These are phyloP conservation scores for Anguilla anguilla DNA, from an alignment of 2,797 vertebrate genomes.

Conservation along the genomic window DNA sequence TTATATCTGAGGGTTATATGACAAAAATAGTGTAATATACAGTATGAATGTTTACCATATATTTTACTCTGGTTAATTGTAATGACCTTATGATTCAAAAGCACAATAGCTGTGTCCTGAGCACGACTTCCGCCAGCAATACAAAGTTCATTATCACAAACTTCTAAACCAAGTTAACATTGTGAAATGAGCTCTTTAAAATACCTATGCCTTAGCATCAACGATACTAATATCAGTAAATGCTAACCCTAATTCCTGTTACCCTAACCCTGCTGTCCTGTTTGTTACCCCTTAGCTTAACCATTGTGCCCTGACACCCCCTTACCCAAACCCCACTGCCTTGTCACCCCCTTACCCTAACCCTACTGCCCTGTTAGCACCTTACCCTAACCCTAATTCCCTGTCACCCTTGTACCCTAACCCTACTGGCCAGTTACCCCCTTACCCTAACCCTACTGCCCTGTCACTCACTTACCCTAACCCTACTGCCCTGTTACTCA, in stretches of 20 bases:
- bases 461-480: background rate
- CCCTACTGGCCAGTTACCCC: background rate
- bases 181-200: background rate
- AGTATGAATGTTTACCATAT: background rate
- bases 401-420: background rate
- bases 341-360: background rate
- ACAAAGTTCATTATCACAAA: background rate
- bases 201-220: background rate
- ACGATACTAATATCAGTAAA: background rate
- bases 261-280: background rate
- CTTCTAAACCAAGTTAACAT: background rate
- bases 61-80: background rate
- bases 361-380: background rate
- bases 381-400: background rate
- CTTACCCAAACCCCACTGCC: too few relatives aligned
- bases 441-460: constrained; percentile 4
- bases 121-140: background rate
- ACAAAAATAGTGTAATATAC: background rate
- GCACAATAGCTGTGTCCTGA: background rate
- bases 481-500: background rate
- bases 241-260: background rate
- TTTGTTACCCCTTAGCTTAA: background rate
- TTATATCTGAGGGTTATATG: background rate
- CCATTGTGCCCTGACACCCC: background rate
- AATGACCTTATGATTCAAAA: background rate